Base-by-base conservation (phyloP, 2,797 vertebrate genomes). In the Myiotriccus ornatus region DNA sequence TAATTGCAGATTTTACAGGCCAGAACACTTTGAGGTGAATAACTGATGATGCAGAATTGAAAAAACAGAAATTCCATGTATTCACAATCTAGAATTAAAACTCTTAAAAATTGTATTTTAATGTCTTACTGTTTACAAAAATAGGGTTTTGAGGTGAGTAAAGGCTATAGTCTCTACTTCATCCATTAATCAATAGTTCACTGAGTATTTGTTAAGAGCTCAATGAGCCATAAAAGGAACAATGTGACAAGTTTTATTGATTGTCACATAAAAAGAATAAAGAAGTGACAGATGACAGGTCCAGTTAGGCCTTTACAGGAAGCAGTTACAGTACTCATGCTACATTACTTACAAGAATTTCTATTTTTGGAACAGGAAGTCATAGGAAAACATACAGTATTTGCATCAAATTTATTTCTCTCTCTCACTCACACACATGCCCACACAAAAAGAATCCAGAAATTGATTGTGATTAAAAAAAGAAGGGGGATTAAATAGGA, bases 241-340 rank as follows among this genome's bases (percentile, higher is more conserved):
- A 93, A 93, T 79, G 89, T 95, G 81, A 84, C 90, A 96, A 87
- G 37, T 90, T 91, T 55, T 94, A 93, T 87, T 95, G 92, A 93
- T 94, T 89, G 24, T 71, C 82, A 84, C 37, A 92, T 88, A 70
- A 92, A 96, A 93, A 89, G 16, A 20, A 74, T 93, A 70, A 87
- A 94, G 44, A 93, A 94, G 59, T 90, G 78, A 93, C 49, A 82
- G 84, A 84, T 93, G 89, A 87, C 89, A 59, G 44, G 30, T 22
- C 53, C 63, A 62, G 71, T 34, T 87, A 85, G 47, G 88, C 44
- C 24, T 92, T 62, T 94, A 67, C 28, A 75, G 60, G 34, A 91
- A 80, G 56, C 17, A 92, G 70, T 82, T 83, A 93, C 37, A 64
- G 39, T 82, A 32, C 83, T 81, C 55, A 60, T 62, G 62, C n/a